Conservation (phyloP, 2,888 invertebrate genomes). For the Andricus curvator region DNA sequence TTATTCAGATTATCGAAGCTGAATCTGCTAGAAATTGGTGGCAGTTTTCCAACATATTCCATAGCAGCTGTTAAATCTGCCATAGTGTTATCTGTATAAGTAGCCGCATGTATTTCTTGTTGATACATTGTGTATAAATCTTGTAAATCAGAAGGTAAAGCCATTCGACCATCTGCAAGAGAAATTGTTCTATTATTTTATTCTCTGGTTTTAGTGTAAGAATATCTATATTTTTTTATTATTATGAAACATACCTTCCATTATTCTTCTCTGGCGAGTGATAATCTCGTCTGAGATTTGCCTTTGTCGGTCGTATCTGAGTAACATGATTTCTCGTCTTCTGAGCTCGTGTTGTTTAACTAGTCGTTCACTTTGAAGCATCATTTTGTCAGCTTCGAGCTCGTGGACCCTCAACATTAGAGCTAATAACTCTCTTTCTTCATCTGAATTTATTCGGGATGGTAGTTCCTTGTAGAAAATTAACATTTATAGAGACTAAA, state of each 20-base stretch:
- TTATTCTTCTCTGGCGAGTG: constrained; percentile 89
- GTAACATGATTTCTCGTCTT: constrained; percentile 89
- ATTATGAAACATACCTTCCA: constrained; percentile 83
- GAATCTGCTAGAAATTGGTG: constrained; percentile 79
- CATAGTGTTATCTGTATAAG: constrained; percentile 84
- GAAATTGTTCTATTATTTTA: constrained; percentile 20
- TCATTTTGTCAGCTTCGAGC: constrained; percentile 95
- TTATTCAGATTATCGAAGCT: constrained; percentile 64
- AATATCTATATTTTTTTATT: constrained; percentile 3
- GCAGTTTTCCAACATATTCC: constrained; percentile 79
- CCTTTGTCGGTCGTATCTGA: constrained; percentile 90
- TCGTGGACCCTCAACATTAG: constrained; percentile 95
- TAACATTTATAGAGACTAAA: background rate
- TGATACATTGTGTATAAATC: constrained; percentile 91
- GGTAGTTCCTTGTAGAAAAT: constrained; percentile 85
- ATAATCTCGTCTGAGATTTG: constrained; percentile 95
- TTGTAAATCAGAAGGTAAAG: constrained; percentile 86
- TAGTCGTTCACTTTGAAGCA: constrained; percentile 91
- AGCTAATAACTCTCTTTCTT: constrained; percentile 93
- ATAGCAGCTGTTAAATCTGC: constrained; percentile 76
- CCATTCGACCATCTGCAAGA: constrained; percentile 83
- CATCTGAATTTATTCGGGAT: constrained; percentile 90
- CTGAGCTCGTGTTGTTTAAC: constrained; percentile 92
- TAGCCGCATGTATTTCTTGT: constrained; percentile 92
- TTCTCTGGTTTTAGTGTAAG: constrained; percentile 2